A percentile compares a stretch with the other conserved stretches of the same genome.
phyloP scores from a whole-genome alignment of 2,888 invertebrate genomes.

The Cephonodes hylas region DNA sequence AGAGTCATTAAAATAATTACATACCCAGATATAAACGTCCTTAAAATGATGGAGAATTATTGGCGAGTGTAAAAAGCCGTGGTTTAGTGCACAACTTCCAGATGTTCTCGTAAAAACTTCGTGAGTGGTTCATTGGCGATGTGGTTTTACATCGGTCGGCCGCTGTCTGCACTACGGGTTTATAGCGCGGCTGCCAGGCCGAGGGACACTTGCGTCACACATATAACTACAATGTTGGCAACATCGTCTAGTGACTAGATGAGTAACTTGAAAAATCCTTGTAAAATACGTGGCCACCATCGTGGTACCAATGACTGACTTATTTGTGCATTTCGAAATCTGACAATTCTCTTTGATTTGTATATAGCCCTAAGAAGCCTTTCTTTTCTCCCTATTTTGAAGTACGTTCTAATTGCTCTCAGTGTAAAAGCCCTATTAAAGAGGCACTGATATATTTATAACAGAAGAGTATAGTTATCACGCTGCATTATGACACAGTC shows the following conservation, averaged over 20 bases:
- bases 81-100: not conserved
- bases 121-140: not conserved
- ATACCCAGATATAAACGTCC: not conserved
- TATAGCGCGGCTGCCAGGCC: not conserved
- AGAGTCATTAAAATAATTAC: not conserved
- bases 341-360: too few species aligned
- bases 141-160: not conserved
- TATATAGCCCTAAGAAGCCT: too few species aligned
- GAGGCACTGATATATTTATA: not conserved
- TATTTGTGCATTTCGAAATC: too few species aligned
- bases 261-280: too few species aligned
- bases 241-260: not conserved
- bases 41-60: not conserved
- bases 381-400: too few species aligned
- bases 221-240: not conserved
- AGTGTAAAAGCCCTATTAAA: too few species aligned
- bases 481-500: not conserved
- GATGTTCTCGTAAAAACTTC: not conserved
- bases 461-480: not conserved
- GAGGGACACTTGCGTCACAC: not conserved
- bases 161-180: not conserved
- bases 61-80: not conserved
- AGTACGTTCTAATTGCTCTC: too few species aligned
- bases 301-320: too few species aligned
- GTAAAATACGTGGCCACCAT: too few species aligned